A percentile compares a stretch with the other conserved stretches of the same genome.
phyloP scores from a whole-genome alignment of 2,888 invertebrate species.

The Eulithis testata region DNA sequence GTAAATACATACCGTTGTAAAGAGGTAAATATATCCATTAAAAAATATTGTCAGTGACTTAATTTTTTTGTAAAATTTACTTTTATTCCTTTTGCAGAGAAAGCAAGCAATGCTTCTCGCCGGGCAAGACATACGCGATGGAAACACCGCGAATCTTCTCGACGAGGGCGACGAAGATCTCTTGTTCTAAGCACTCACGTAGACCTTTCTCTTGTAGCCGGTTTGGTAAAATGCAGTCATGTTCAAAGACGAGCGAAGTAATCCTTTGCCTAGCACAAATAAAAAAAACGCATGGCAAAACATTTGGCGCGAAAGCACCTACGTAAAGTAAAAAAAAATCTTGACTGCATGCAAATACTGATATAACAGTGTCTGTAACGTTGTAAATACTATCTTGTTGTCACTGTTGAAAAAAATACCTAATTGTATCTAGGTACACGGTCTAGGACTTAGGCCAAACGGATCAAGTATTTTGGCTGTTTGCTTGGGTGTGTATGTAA shows the following conservation, averaged over 20 bases:
- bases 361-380: constrained; percentile 73
- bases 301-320: constrained; percentile 14
- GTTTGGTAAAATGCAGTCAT: constrained; percentile 64
- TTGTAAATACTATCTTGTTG: constrained; percentile 73
- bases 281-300: constrained; percentile 3
- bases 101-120: constrained; percentile 55
- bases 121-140: constrained; percentile 63
- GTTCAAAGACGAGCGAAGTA: constrained; percentile 26
- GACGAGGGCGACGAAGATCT: constrained; percentile 96
- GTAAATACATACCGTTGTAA: no score
- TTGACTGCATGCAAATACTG: constrained; percentile 65
- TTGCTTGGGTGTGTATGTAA: constrained; percentile 64
- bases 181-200: constrained; percentile 87
- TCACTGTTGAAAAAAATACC: constrained; percentile 51
- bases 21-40: no score
- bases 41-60: no score
- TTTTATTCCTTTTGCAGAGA: constrained; percentile 55
- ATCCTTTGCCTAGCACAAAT: constrained; percentile 19
- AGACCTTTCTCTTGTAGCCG: constrained; percentile 46
- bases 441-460: constrained; percentile 34
- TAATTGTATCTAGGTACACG: constrained; percentile 39
- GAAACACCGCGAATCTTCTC: constrained; percentile 87
- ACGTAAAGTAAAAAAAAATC: constrained; percentile 15
- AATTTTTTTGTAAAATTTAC: no score
- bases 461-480: constrained; percentile 45